Conservation (phyloP, 2,888 invertebrate species). For the Apocheima hispidaria region DNA sequence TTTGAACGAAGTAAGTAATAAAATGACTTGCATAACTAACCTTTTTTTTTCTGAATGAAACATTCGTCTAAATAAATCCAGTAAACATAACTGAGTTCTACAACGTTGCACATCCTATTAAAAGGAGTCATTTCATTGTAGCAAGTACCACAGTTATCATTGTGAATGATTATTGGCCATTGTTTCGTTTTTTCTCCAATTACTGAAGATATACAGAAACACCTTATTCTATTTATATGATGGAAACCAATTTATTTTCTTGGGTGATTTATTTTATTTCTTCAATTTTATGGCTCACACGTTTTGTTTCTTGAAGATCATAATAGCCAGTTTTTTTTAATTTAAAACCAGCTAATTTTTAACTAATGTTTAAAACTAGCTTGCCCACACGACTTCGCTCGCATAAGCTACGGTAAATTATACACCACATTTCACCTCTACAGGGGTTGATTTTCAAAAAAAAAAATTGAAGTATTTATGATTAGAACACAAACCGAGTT, state of each 20-base stretch:
- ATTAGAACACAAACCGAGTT: no score
- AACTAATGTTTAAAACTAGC: no score
- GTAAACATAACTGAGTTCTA: not conserved
- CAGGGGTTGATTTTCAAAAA: no score
- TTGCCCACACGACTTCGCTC: no score
- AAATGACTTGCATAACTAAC: no score
- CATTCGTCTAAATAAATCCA: not conserved
- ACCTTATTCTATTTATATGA: not conserved
- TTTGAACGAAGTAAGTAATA: no score
- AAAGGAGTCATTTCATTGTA: not conserved
- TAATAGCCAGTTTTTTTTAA: no score
- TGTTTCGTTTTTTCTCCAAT: slow-evolving; percentile 10
- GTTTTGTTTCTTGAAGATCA: not conserved
- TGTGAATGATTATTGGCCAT: slow-evolving; percentile 6
- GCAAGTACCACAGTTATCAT: not conserved
- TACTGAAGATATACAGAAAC: not conserved
- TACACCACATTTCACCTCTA: no score
- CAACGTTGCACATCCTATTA: not conserved
- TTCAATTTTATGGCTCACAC: not conserved
- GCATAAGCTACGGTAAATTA: no score
- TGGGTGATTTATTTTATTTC: not conserved
- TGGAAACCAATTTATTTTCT: not conserved
- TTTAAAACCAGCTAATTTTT: no score
- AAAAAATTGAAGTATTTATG: no score
- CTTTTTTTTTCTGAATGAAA: not conserved